These are phyloP conservation scores for Ennomos erosarius DNA, from an alignment of 2,888 invertebrate genomes.

Conservation along the genomic window DNA sequence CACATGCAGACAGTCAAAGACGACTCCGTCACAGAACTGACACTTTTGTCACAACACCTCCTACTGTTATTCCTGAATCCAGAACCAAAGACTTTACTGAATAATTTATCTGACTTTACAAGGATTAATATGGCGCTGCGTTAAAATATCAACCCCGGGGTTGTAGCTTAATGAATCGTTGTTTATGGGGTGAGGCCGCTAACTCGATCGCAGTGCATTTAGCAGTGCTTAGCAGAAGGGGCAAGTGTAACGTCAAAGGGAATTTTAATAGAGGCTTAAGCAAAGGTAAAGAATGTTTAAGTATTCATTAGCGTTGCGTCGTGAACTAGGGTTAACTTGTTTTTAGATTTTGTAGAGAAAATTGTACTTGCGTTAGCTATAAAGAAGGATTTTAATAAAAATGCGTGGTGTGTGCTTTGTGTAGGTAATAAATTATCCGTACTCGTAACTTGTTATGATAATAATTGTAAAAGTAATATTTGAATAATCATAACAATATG, in stretches of 20 bases:
- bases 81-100: slow-evolving; percentile 51
- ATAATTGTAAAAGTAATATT: too few relatives aligned
- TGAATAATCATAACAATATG: too few relatives aligned
- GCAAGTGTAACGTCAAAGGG: slow-evolving; percentile 35
- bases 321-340: too few relatives aligned
- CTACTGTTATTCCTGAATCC: slow-evolving; percentile 11
- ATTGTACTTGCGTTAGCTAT: neutral
- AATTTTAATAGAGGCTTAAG: slow-evolving; percentile 28
- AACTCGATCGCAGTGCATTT: slow-evolving; percentile 39
- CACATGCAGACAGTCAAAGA: too few relatives aligned
- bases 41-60: neutral
- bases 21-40: too few relatives aligned
- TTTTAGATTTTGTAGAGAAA: neutral
- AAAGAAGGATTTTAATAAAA: neutral
- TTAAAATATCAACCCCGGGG: slow-evolving; percentile 60
- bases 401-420: too few relatives aligned
- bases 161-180: slow-evolving; percentile 34
- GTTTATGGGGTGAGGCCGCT: slow-evolving; percentile 27
- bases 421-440: too few relatives aligned
- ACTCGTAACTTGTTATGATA: too few relatives aligned
- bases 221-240: slow-evolving; percentile 25
- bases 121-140: slow-evolving; percentile 69
- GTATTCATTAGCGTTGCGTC: slow-evolving; percentile 20
- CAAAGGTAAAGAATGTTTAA: slow-evolving; percentile 20
- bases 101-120: slow-evolving; percentile 75